Conservation (phyloP, 2,113 vertebrate species). For the Nesogale talazaci region DNA sequence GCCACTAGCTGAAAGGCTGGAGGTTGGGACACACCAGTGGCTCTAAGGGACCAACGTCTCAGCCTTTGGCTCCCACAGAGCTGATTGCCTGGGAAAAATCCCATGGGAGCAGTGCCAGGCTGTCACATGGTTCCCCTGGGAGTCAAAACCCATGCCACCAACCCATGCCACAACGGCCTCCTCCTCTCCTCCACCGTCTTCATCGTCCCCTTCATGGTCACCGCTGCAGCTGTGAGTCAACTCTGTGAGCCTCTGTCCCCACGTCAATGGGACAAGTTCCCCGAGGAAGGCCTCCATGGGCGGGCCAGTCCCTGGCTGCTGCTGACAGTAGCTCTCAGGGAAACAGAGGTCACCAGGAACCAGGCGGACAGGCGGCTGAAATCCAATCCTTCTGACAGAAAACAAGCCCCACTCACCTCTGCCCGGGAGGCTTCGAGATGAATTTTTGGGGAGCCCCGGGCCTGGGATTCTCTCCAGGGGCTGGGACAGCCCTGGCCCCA, state of each 20-base stretch:
- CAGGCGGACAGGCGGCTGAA: no score
- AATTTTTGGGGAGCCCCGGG: fast-evolving
- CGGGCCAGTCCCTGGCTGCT: fast-evolving
- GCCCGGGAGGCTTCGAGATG: not conserved
- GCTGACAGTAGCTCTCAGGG: not conserved
- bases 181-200: not conserved
- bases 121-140: not conserved
- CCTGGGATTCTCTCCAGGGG: not conserved
- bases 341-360: not conserved
- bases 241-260: not conserved
- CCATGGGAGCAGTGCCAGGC: not conserved
- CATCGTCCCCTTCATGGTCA: fast-evolving
- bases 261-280: fast-evolving
- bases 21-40: not conserved
- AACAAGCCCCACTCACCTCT: constrained; percentile 51
- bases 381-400: not conserved
- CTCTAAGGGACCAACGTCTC: not conserved
- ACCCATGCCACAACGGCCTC: not conserved
- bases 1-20: not conserved
- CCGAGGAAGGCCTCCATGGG: not conserved
- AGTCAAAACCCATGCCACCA: not conserved
- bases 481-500: not conserved
- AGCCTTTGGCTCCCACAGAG: not conserved
- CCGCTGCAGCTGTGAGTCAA: not conserved
- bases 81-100: not conserved